These are phyloP conservation scores for Cryptophagus acutangulus DNA, from an alignment of 2,888 invertebrate species.

Conservation along the genomic window DNA sequence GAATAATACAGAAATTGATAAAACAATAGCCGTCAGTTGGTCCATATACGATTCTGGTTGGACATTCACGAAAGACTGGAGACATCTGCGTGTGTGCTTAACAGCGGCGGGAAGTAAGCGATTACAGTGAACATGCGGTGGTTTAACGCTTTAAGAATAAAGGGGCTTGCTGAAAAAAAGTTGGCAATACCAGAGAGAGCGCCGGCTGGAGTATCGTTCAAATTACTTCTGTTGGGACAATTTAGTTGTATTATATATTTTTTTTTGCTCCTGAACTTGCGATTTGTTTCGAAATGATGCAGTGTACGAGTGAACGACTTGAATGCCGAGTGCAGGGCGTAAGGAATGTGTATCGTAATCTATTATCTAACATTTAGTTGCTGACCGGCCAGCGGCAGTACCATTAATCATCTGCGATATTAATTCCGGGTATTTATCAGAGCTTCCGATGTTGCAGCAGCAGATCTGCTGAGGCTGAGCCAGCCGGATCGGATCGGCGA, in stretches of 20 bases:
- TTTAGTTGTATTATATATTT: constrained; percentile 5
- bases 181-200: constrained; percentile 33
- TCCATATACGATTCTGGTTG: constrained; percentile 26
- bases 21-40: constrained; percentile 35
- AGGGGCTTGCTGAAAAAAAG: constrained; percentile 37
- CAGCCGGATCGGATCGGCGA: too few species aligned
- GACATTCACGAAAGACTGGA: constrained; percentile 31
- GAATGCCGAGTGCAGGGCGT: constrained; percentile 2
- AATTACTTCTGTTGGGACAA: constrained; percentile 25
- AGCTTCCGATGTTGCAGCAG: constrained; percentile 37
- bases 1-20: constrained; percentile 21
- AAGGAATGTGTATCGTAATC: constrained; percentile 1
- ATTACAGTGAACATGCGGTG: constrained; percentile 42
- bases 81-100: constrained; percentile 43
- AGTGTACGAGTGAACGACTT: neutral
- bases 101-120: constrained; percentile 40
- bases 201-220: constrained; percentile 32
- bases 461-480: constrained; percentile 16
- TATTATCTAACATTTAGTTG: constrained; percentile 26
- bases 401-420: constrained; percentile 44
- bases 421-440: constrained; percentile 44
- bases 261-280: constrained; percentile 5
- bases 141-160: constrained; percentile 39
- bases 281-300: constrained; percentile 2
- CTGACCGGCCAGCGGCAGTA: constrained; percentile 36